These are phyloP conservation scores for Pangasius larnaudii DNA, from an alignment of 2,797 vertebrate genomes.

Conservation along the genomic window DNA sequence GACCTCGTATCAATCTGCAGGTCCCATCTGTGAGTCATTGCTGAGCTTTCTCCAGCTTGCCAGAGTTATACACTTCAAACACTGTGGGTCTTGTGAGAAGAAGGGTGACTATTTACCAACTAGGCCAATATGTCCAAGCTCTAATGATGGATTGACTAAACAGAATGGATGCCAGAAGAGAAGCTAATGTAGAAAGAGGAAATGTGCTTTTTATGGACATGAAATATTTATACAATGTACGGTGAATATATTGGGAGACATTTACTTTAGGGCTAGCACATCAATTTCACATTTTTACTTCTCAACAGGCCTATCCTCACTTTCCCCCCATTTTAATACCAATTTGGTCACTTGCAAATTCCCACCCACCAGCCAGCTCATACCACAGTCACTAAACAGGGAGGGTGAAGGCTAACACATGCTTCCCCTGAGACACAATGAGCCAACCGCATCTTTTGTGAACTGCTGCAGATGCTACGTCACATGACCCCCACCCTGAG, in stretches of 20 bases:
- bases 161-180: neutral
- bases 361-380: neutral
- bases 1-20: neutral
- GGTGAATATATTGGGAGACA: neutral
- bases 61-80: constrained; percentile 20
- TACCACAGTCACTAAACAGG: neutral
- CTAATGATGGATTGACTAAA: constrained; percentile 21
- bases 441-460: neutral
- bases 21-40: neutral
- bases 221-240: neutral
- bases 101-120: constrained; percentile 21
- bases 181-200: neutral
- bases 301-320: too few species aligned
- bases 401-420: neutral
- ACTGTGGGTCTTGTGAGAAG: constrained; percentile 12
- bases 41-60: constrained; percentile 5
- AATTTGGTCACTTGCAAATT: neutral
- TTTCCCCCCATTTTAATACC: neutral
- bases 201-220: neutral
- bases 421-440: neutral
- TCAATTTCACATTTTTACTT: neutral
- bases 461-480: neutral
- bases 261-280: neutral
- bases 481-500: neutral
- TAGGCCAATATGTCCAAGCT: neutral